These are phyloP conservation scores for Anolis sagrei DNA, from an alignment of 2,113 vertebrate genomes.

Conservation along the genomic window DNA sequence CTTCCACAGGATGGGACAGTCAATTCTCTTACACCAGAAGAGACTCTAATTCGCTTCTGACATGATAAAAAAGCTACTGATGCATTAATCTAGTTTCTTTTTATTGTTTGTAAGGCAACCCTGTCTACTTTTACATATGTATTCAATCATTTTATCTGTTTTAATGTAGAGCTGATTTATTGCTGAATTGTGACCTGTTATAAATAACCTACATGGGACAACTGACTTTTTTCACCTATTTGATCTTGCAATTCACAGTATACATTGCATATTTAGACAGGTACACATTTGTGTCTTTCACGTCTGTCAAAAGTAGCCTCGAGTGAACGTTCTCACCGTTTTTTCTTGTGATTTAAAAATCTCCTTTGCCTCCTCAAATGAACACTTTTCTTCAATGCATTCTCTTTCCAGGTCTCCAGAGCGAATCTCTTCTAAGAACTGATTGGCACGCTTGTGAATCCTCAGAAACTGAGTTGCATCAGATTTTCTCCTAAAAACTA, in stretches of 20 bases:
- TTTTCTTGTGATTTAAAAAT: constrained; percentile 85
- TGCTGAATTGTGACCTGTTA: background rate
- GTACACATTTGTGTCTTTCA: background rate
- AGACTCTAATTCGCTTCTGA: too few species aligned
- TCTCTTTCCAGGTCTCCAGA: constrained; percentile 85
- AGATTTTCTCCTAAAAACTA: constrained; percentile 78
- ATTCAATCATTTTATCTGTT: background rate
- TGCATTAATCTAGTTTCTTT: background rate
- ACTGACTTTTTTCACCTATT: background rate
- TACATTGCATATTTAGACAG: background rate
- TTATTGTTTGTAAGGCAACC: background rate
- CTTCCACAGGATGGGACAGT: too few species aligned
- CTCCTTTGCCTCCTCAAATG: constrained; percentile 83
- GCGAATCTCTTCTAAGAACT: constrained; percentile 82
- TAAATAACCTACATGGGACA: background rate
- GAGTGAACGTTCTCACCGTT: constrained; percentile 68
- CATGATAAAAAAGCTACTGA: too few species aligned
- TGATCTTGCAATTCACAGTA: background rate
- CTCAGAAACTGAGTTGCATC: constrained; percentile 73
- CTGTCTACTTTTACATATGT: background rate
- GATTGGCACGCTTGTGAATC: constrained; percentile 75
- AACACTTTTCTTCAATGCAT: constrained; percentile 83
- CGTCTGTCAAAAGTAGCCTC: background rate
- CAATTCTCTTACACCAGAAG: too few species aligned
- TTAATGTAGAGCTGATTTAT: background rate